phyloP scores from a whole-genome alignment of 2,888 invertebrate genomes.

The Chironomus riparius region DNA sequence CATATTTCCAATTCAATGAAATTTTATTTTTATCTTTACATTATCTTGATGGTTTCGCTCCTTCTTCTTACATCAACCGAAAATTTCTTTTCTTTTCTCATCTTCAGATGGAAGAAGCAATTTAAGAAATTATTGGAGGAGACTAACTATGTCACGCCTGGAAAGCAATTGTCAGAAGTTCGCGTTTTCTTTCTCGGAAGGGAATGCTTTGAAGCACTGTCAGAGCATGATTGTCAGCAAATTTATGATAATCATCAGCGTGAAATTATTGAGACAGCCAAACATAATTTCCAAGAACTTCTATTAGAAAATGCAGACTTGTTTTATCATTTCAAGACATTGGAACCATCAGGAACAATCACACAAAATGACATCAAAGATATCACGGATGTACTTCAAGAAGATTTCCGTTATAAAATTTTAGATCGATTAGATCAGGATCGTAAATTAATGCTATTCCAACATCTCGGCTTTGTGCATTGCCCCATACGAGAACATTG shows the following conservation, averaged over 20 bases:
- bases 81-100: conserved; percentile 28
- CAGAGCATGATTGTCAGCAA: conserved; percentile 80
- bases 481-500: conserved; percentile 92
- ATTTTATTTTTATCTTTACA: conserved; percentile 28
- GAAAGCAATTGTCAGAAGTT: conserved; percentile 86
- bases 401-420: conserved; percentile 84
- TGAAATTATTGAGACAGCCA: conserved; percentile 79
- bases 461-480: conserved; percentile 92
- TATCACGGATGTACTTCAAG: conserved; percentile 83
- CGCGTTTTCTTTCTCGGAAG: conserved; percentile 86
- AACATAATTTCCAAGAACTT: conserved; percentile 85
- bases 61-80: neutral
- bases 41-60: no score
- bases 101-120: conserved; percentile 77
- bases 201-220: conserved; percentile 86
- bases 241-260: conserved; percentile 92
- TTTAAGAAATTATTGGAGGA: conserved; percentile 89
- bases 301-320: conserved; percentile 86
- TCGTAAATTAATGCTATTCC: conserved; percentile 85
- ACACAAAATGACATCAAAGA: conserved; percentile 91
- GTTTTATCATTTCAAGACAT: conserved; percentile 86
- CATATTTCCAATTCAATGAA: conserved; percentile 23
- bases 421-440: conserved; percentile 91
- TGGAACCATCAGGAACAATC: conserved; percentile 80
- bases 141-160: conserved; percentile 90